Evolutionary conservation across 2,888 invertebrate genomes (phyloP).

Genomic region (Ceraclea dissimilis): DNA sequence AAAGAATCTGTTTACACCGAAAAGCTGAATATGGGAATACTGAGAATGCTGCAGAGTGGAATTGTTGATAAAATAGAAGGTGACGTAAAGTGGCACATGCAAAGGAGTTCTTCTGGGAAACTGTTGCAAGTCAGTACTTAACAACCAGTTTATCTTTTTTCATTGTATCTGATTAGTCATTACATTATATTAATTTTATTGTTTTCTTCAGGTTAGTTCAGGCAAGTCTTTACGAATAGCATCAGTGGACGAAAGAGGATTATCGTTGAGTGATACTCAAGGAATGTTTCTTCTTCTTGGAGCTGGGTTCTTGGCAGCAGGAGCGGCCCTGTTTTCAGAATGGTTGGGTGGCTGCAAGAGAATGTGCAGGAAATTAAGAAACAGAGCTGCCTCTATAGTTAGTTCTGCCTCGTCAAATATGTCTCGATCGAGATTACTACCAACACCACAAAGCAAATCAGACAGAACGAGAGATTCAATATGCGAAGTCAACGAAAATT

Average conservation of each 20-base stretch:
- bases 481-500: neutral
- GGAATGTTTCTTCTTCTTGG: constrained; percentile 73
- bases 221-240: constrained; percentile 38
- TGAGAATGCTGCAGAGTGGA: constrained; percentile 59
- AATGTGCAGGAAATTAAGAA: constrained; percentile 41
- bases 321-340: constrained; percentile 57
- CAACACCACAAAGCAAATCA: constrained; percentile 21
- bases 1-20: constrained; percentile 56
- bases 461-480: neutral
- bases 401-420: constrained; percentile 8
- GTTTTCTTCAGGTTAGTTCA: constrained; percentile 39
- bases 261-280: constrained; percentile 73
- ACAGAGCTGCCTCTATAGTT: constrained; percentile 12
- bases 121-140: constrained; percentile 49
- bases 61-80: constrained; percentile 56
- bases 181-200: too few species aligned
- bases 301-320: constrained; percentile 60
- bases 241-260: constrained; percentile 58
- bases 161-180: neutral
- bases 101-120: constrained; percentile 53
- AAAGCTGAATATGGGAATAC: constrained; percentile 53
- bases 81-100: constrained; percentile 67
- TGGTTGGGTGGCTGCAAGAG: constrained; percentile 62
- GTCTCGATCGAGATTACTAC: constrained; percentile 13
- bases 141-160: constrained; percentile 3